Evolutionary conservation across 1,140 invertebrate species (phyloP).

Genomic region (Drosophila littoralis): DNA sequence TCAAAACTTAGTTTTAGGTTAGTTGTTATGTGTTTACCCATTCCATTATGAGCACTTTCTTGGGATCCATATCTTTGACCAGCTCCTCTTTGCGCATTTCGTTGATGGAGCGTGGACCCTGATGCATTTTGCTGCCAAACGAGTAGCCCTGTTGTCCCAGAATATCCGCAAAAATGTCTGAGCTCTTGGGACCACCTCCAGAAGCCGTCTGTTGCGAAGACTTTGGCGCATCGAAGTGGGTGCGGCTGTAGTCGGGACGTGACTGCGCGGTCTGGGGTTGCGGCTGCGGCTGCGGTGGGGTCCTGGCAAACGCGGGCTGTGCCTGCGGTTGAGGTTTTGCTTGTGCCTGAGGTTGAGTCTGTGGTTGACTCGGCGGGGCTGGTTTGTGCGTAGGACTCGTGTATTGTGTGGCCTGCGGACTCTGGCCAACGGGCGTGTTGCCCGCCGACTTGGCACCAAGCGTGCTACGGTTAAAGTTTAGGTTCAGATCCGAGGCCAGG

Average conservation of each 20-base stretch:
- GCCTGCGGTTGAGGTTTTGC: constrained; percentile 29
- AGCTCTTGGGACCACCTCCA: constrained; percentile 83
- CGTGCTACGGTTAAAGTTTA: constrained; percentile 76
- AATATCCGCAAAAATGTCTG: constrained; percentile 95
- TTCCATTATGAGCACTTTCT: constrained; percentile 92
- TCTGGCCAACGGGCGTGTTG: constrained; percentile 61
- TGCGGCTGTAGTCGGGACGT: constrained; percentile 87
- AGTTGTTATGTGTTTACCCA: constrained; percentile 86
- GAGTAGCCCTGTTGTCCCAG: constrained; percentile 95
- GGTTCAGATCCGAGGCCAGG: constrained; percentile 80
- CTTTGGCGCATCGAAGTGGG: constrained; percentile 87
- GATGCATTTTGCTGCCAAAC: constrained; percentile 90
- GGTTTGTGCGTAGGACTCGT: constrained; percentile 81
- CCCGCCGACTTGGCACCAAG: constrained; percentile 65
- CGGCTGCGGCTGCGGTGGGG: constrained; percentile 22
- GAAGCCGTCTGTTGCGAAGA: constrained; percentile 53
- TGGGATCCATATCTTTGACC: constrained; percentile 95
- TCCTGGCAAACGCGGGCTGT: constrained; percentile 47
- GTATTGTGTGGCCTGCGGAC: constrained; percentile 82
- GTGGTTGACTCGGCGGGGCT: constrained; percentile 42
- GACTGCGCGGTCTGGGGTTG: constrained; percentile 34
- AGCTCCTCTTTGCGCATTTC: constrained; percentile 96
- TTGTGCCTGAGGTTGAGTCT: constrained; percentile 39
- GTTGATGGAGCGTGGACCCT: constrained; percentile 94
- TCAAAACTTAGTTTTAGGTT: background rate